Conservation (phyloP, 2,797 vertebrate species). For the Gephyroberyx darwinii region DNA sequence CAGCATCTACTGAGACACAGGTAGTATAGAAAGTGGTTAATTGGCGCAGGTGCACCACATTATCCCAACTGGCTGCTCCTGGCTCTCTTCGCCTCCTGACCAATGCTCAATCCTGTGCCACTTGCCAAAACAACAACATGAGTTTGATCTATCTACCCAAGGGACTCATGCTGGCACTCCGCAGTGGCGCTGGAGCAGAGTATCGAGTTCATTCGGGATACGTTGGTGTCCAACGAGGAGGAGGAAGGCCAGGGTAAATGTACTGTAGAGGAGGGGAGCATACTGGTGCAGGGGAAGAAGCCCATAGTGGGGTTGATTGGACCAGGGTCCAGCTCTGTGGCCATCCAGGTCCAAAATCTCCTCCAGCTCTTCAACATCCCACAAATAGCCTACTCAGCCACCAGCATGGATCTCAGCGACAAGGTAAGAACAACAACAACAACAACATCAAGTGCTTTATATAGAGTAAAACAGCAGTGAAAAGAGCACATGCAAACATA, state of each 20-base stretch:
- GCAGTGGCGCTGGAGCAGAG: constrained; percentile 98
- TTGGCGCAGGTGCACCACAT: background rate
- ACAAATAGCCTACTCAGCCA: constrained; percentile 98
- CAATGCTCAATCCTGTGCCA: background rate
- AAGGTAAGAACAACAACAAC: constrained; percentile 75
- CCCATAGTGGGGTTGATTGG: constrained; percentile 98
- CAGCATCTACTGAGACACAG: constrained; percentile 5
- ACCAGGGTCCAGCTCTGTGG: constrained; percentile 97
- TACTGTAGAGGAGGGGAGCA: constrained; percentile 82
- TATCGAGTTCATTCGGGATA: constrained; percentile 98
- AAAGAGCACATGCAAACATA: background rate
- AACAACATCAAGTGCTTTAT: too few species aligned
- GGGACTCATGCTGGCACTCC: constrained; percentile 98
- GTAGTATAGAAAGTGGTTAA: background rate
- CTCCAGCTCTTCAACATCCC: constrained; percentile 99
- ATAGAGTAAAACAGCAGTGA: background rate
- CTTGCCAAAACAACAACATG: constrained; percentile 38
- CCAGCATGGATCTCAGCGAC: constrained; percentile 98
- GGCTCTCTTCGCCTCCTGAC: constrained; percentile 5
- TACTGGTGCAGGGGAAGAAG: constrained; percentile 87
- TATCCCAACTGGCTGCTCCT: constrained; percentile 18
- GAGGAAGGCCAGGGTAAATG: constrained; percentile 91
- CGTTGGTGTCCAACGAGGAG: constrained; percentile 93
- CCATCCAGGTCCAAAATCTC: constrained; percentile 98
- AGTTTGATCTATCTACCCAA: constrained; percentile 45